Base-by-base conservation (phyloP, 1,140 invertebrate genomes). In the Calycopis cecrops region DNA sequence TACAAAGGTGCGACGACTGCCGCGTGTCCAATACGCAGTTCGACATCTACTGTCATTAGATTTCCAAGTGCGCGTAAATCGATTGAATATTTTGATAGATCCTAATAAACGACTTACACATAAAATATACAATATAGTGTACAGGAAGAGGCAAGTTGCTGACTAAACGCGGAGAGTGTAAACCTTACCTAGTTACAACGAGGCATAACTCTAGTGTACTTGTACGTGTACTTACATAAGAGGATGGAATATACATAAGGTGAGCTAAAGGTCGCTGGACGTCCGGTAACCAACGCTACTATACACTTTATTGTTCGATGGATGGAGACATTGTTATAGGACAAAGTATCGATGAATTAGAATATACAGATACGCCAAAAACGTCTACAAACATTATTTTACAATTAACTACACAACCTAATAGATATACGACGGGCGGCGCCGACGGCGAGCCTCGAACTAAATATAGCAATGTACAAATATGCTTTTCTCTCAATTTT, bases 181-280 rank as follows among this genome's bases (percentile, higher is more conserved):
- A 44, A 35, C 33, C 40, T 47, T 54, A 47, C 42, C 74, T 82
- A 80, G 63, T 71, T 74, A 77, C 73, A 77, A 81, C 69, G 71
- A 79, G 72, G 78, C 76, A 53, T 67, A 35, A 67, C 21, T 75
- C 71, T 66, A 71, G 73, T 83, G 80, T 81, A 80, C 76, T 85
- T 67, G 68, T 74, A 79, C 73, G 67, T 79, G 79, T 83, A 83
- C 79, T 83, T 80, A 79, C 72, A 48, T 83, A 82, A 76, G 65
- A 84, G 80, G 83, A 86, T 81, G 80, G 80, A 86, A 86, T 86
- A 86, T 86, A 86, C 79, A 83, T 81, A 83, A 85, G 71, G 71
- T 84, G 80, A 82, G 68, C 72, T 82, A 75, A 72, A 72, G 42
- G 57, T 60, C 58, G 61, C 65, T 28, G 21, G 21, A 28, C 21